Evolutionary conservation across 1,140 invertebrate species (phyloP).

Genomic region (Platyscapa corneri): DNA sequence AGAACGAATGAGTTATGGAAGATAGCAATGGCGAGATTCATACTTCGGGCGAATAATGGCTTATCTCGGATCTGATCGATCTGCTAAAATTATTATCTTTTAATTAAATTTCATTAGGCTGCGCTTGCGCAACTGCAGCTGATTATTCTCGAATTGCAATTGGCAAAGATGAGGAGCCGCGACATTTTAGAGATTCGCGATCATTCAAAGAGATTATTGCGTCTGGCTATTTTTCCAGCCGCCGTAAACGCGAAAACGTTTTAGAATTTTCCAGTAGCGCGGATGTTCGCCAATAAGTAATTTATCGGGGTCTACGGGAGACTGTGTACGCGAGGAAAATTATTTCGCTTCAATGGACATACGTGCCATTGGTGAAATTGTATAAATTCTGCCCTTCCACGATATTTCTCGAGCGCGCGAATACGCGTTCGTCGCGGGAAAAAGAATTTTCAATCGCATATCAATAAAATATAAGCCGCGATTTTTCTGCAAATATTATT

Average conservation of each 20-base stretch:
- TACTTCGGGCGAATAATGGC: background rate
- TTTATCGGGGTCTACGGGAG: too few relatives aligned
- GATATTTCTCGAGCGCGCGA: too few relatives aligned
- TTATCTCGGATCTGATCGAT: background rate
- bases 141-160: background rate
- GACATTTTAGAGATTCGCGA: background rate
- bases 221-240: too few relatives aligned
- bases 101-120: background rate
- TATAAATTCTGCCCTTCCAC: too few relatives aligned
- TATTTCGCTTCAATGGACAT: too few relatives aligned
- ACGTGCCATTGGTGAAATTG: too few relatives aligned
- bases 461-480: background rate
- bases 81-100: background rate
- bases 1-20: background rate
- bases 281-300: too few relatives aligned
- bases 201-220: too few relatives aligned
- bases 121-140: background rate
- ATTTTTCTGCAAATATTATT: background rate
- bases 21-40: background rate
- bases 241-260: too few relatives aligned
- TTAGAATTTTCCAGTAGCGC: too few relatives aligned
- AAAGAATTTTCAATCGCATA: constrained; percentile 11
- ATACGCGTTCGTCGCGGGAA: background rate
- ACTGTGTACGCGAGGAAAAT: too few relatives aligned
- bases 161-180: too few relatives aligned